Evolutionary conservation across 2,888 invertebrate species (phyloP).

Genomic region (Andrena hattorfiana): DNA sequence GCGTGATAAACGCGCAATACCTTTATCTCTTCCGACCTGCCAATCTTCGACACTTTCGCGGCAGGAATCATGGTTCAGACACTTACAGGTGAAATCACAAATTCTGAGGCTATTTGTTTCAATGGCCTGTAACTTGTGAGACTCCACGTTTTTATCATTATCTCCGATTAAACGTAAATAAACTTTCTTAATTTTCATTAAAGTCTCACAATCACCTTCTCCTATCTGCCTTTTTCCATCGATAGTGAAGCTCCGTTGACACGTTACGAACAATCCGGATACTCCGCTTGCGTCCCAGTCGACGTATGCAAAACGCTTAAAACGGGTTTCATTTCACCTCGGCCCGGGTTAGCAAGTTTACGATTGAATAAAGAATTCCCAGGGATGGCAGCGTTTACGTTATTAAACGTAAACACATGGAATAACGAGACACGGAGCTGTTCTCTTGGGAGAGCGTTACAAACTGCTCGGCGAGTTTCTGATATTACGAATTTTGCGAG

Average conservation of each 20-base stretch:
- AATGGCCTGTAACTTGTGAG: too few species aligned
- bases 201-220: neutral
- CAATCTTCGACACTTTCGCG: neutral
- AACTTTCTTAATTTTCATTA: neutral
- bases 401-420: constrained; percentile 54
- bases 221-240: too few species aligned
- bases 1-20: constrained; percentile 43
- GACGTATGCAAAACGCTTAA: constrained; percentile 7
- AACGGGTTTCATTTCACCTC: constrained; percentile 28
- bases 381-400: constrained; percentile 27
- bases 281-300: neutral
- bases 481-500: constrained; percentile 40
- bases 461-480: constrained; percentile 14
- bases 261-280: constrained; percentile 4
- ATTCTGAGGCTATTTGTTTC: neutral
- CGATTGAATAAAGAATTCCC: constrained; percentile 55
- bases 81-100: neutral
- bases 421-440: constrained; percentile 18
- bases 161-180: neutral
- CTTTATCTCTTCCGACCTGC: constrained; percentile 15
- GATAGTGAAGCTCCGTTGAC: neutral
- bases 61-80: neutral
- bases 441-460: constrained; percentile 27
- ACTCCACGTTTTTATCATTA: too few species aligned
- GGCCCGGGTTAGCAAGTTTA: constrained; percentile 6